Conservation (phyloP, 2,888 invertebrate species). For the Dascillus cervinus region DNA sequence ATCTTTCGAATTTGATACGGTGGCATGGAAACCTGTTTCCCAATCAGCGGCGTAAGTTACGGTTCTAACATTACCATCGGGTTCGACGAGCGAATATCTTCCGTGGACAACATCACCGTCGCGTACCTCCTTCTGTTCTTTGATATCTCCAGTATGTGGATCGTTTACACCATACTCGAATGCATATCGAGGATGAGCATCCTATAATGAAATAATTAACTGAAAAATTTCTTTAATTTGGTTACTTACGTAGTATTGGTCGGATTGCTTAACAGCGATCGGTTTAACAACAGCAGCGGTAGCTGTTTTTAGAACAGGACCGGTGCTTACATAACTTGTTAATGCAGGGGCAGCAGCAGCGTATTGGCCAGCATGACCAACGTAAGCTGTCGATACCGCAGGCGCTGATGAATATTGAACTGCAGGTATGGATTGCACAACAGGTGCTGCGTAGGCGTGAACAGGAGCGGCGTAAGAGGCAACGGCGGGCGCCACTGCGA, state of each 20-base stretch:
- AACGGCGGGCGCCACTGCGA: constrained; percentile 2
- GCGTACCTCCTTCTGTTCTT: constrained; percentile 64
- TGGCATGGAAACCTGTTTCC: constrained; percentile 71
- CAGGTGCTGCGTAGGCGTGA: constrained; percentile 19
- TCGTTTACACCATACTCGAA: constrained; percentile 69
- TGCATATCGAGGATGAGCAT: constrained; percentile 60
- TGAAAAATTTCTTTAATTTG: constrained; percentile 2
- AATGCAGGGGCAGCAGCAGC: constrained; percentile 9
- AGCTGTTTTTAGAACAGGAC: constrained; percentile 11
- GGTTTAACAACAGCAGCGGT: constrained; percentile 11
- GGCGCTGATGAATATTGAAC: constrained; percentile 18
- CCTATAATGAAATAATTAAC: constrained; percentile 37
- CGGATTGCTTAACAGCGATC: constrained; percentile 15
- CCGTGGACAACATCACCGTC: constrained; percentile 68
- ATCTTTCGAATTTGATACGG: constrained; percentile 51
- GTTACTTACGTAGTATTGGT: constrained; percentile 19
- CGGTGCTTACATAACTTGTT: constrained; percentile 9
- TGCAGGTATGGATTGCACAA: constrained; percentile 20
- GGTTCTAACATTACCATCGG: constrained; percentile 66
- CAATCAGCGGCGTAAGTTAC: constrained; percentile 71
- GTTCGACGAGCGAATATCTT: constrained; percentile 50
- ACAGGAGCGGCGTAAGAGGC: constrained; percentile 18
- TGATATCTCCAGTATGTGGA: constrained; percentile 65
- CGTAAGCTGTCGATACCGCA: constrained; percentile 15
- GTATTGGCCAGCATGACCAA: constrained; percentile 3